Evolutionary conservation across 1,140 invertebrate species (phyloP).

Genomic region (Oedothorax gibbosus): DNA sequence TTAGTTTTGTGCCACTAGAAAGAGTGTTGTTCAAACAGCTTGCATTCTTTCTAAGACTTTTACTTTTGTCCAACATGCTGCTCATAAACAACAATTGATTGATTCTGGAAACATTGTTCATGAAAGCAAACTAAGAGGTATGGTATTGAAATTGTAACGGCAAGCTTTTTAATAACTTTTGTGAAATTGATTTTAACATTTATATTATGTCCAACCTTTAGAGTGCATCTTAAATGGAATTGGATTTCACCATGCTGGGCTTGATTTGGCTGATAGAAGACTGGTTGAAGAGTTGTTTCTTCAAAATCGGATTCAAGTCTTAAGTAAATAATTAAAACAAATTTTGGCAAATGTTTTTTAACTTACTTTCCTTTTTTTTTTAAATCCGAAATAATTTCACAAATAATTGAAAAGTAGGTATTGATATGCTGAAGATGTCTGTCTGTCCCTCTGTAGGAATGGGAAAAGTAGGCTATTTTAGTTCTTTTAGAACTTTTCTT

Average conservation of each 20-base stretch:
- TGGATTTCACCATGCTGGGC: conserved; percentile 83
- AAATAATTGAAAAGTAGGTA: too few relatives aligned
- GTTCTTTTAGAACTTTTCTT: too few relatives aligned
- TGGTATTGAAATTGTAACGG: conserved; percentile 73
- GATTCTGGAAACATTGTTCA: conserved; percentile 70
- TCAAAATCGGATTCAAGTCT: conserved; percentile 75
- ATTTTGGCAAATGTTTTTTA: too few relatives aligned
- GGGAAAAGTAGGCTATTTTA: too few relatives aligned
- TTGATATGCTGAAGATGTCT: too few relatives aligned
- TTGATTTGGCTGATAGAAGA: conserved; percentile 75
- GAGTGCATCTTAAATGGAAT: conserved; percentile 75
- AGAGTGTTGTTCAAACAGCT: conserved; percentile 78
- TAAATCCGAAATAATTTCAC: too few relatives aligned
- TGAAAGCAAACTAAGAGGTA: conserved; percentile 78
- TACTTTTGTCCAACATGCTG: conserved; percentile 71
- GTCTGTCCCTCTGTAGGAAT: too few relatives aligned
- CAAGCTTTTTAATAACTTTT: background rate
- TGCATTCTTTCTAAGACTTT: conserved; percentile 74
- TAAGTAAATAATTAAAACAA: conserved; percentile 67
- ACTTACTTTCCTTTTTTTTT: too few relatives aligned
- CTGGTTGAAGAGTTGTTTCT: conserved; percentile 77
- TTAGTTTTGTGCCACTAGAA: conserved; percentile 81
- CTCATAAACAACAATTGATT: conserved; percentile 72
- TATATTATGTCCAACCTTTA: conserved; percentile 62
- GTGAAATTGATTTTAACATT: conserved; percentile 21